A percentile compares a stretch with the other conserved stretches of the same genome.
Evolutionary conservation across 2,888 invertebrate species (phyloP).

Genomic region (Phania funesta): DNA sequence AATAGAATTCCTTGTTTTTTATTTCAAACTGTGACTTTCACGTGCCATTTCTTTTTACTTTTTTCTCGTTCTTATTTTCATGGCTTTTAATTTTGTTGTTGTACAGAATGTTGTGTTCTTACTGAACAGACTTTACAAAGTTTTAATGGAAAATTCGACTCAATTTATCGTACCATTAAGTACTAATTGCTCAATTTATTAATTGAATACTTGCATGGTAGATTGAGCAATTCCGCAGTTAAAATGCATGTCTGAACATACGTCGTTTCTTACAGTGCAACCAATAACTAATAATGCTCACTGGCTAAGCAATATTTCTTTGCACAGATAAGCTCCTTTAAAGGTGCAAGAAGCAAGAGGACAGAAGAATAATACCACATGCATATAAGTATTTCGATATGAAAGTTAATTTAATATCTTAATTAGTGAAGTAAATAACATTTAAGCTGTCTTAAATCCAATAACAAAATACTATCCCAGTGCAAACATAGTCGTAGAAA

Average conservation of each 20-base stretch:
- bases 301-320: conserved; percentile 10
- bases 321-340: conserved; percentile 28
- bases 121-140: too few species aligned
- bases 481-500: not conserved
- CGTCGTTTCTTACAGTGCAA: conserved; percentile 31
- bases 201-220: too few species aligned
- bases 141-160: too few species aligned
- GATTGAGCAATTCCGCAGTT: too few species aligned
- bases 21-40: too few species aligned
- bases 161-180: too few species aligned
- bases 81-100: too few species aligned
- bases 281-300: conserved; percentile 30
- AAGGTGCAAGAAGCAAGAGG: not conserved
- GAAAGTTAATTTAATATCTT: conserved; percentile 71
- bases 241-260: not conserved
- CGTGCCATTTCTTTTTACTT: too few species aligned
- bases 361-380: not conserved
- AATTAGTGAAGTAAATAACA: conserved; percentile 73
- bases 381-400: not conserved
- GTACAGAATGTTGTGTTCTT: too few species aligned
- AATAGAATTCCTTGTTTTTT: too few species aligned
- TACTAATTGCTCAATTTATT: too few species aligned
- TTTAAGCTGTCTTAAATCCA: conserved; percentile 67
- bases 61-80: too few species aligned
- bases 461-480: conserved; percentile 22